Percentiles rank a stretch among this genome's conserved stretches.
Conservation (phyloP, 2,888 invertebrate genomes). For the Fabriciana adippe region DNA sequence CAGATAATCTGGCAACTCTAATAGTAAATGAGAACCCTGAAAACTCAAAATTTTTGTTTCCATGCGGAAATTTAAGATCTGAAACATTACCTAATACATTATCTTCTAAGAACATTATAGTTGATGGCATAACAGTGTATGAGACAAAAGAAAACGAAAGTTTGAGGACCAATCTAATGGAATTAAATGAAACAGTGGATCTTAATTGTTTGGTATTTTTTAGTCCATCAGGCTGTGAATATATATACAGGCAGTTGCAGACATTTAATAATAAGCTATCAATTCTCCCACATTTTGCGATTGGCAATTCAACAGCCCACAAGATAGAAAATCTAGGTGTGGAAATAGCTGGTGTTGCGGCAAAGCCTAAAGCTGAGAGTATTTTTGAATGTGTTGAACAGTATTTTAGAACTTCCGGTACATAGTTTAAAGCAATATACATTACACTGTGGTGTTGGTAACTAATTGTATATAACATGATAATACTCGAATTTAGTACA, state of each 20-base stretch:
- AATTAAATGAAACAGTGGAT: conserved; percentile 50
- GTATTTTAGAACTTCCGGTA: conserved; percentile 54
- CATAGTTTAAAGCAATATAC: conserved; percentile 39
- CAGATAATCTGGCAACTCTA: conserved; percentile 61
- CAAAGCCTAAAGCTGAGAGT: conserved; percentile 59
- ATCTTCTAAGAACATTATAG: conserved; percentile 48
- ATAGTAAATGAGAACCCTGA: conserved; percentile 57
- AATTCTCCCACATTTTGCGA: conserved; percentile 68
- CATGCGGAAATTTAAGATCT: conserved; percentile 68
- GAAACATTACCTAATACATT: conserved; percentile 61
- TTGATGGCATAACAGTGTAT: conserved; percentile 67
- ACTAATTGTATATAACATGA: conserved; percentile 36
- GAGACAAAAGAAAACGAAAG: conserved; percentile 70
- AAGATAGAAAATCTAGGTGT: conserved; percentile 71
- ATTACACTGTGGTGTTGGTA: conserved; percentile 45
- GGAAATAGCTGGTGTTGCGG: conserved; percentile 70
- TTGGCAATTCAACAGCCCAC: conserved; percentile 74
- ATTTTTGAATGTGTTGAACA: conserved; percentile 54
- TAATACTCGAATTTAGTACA: conserved; percentile 37
- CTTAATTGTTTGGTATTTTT: conserved; percentile 72
- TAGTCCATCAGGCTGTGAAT: conserved; percentile 74
- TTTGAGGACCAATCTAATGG: conserved; percentile 57
- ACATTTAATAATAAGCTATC: conserved; percentile 65
- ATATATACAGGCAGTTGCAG: conserved; percentile 68
- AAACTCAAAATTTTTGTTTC: conserved; percentile 62